Evolutionary conservation across 2,113 vertebrate species (phyloP).

Genomic region (Machaerirhynchus nigripectus): DNA sequence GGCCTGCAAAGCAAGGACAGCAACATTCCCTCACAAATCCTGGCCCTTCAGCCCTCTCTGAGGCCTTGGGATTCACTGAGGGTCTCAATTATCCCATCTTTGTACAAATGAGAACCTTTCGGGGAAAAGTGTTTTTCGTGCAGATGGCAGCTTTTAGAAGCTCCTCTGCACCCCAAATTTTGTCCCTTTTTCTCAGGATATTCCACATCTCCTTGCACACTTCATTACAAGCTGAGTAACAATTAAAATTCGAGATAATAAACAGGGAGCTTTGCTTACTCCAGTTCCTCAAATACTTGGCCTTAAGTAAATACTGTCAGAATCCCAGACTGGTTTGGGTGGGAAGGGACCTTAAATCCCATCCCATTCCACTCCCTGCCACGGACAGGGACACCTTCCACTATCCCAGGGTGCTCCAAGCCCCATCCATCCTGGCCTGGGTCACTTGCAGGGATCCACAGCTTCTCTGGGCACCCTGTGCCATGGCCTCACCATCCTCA

Average conservation of each 20-base stretch:
- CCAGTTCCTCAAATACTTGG: neutral
- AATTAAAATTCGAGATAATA: neutral
- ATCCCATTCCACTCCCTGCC: rapidly evolving
- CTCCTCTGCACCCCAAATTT: neutral
- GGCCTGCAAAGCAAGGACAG: conserved; percentile 75
- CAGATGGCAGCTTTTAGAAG: rapidly evolving
- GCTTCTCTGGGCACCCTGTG: neutral
- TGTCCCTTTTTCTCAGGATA: neutral
- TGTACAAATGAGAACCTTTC: neutral
- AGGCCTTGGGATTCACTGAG: neutral
- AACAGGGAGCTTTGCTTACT: neutral
- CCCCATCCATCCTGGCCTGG: rapidly evolving
- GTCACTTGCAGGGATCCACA: neutral
- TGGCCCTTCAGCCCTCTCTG: neutral
- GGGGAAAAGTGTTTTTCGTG: rapidly evolving
- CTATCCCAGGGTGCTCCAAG: rapidly evolving
- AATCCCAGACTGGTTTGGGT: neutral
- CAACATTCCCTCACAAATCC: neutral
- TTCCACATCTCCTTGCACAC: neutral
- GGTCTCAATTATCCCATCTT: too few species aligned
- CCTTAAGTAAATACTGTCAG: neutral
- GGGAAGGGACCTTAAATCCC: neutral
- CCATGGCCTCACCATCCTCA: neutral
- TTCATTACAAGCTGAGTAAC: neutral
- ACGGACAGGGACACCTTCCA: neutral